phyloP scores from a whole-genome alignment of 2,113 vertebrate species.

The Accipiter virgatus region DNA sequence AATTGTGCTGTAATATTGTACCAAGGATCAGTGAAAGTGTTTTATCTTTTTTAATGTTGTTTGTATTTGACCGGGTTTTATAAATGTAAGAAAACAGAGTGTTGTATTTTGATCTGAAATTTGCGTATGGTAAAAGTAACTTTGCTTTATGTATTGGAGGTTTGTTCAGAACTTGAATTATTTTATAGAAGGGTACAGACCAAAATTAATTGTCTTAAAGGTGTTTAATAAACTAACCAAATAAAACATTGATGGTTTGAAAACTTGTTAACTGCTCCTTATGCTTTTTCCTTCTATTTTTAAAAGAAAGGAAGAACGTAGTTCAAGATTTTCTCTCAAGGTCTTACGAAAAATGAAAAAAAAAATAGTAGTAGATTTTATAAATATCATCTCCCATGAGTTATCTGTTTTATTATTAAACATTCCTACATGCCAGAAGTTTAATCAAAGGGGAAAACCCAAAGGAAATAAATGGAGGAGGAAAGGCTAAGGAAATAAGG shows the following conservation, averaged over 20 bases:
- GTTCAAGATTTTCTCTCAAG: neutral
- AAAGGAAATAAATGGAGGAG: conserved; percentile 42
- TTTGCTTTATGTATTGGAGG: conserved; percentile 78
- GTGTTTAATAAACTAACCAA: conserved; percentile 78
- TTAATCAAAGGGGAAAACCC: conserved; percentile 62
- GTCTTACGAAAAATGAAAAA: neutral
- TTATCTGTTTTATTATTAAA: conserved; percentile 53
- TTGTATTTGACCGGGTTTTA: conserved; percentile 81
- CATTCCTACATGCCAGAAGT: conserved; percentile 19
- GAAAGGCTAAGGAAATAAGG: conserved; percentile 16
- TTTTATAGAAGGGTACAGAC: conserved; percentile 80
- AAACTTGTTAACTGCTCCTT: conserved; percentile 20
- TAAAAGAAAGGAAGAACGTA: neutral
- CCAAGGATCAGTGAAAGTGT: conserved; percentile 77
- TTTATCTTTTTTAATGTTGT: conserved; percentile 81
- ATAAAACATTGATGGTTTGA: conserved; percentile 76
- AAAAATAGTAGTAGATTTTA: neutral
- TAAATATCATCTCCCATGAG: conserved; percentile 55
- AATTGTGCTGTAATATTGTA: conserved; percentile 73
- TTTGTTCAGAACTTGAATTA: conserved; percentile 81
- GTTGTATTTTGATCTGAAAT: conserved; percentile 83
- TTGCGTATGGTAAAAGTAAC: conserved; percentile 78
- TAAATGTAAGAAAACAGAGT: conserved; percentile 79
- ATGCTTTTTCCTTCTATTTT: neutral
- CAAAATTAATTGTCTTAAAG: conserved; percentile 76